These are phyloP conservation scores for Trichosurus vulpecula DNA, from an alignment of 2,797 vertebrate species.

Conservation along the genomic window DNA sequence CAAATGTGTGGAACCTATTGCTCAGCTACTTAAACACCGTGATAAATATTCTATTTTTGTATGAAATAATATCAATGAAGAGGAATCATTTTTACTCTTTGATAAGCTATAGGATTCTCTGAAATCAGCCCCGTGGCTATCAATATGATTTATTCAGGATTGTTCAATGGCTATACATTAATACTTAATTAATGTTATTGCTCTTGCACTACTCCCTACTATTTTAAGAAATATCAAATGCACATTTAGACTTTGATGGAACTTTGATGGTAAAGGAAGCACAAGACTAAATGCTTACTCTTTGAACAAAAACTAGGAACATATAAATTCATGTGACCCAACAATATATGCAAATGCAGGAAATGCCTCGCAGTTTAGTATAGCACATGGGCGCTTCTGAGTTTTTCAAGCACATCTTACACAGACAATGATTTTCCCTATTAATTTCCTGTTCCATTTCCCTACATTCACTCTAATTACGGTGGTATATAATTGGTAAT, in stretches of 20 bases:
- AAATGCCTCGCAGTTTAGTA: conserved; percentile 32
- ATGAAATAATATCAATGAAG: conserved; percentile 30
- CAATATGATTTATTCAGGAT: conserved; percentile 40
- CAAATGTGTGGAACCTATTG: background rate
- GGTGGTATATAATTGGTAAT: conserved; percentile 73
- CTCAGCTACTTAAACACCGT: background rate
- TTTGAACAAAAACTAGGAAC: conserved; percentile 53
- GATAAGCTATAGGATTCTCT: conserved; percentile 35
- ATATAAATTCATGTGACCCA: conserved; percentile 43
- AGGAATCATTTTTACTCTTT: conserved; percentile 1
- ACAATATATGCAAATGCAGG: conserved; percentile 25
- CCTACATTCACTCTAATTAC: conserved; percentile 77
- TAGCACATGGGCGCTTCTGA: conserved; percentile 35
- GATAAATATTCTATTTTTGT: conserved; percentile 15
- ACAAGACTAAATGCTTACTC: background rate
- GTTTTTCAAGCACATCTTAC: conserved; percentile 32
- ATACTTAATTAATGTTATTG: conserved; percentile 26
- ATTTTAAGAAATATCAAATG: conserved; percentile 44
- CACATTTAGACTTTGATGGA: conserved; percentile 10
- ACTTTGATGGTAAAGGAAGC: conserved; percentile 45
- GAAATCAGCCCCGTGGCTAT: conserved; percentile 20
- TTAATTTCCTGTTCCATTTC: conserved; percentile 75
- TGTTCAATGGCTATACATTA: conserved; percentile 26
- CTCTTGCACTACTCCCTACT: background rate
- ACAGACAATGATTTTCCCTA: conserved; percentile 65